phyloP scores from a whole-genome alignment of 2,797 vertebrate genomes.

The Danionella dracula region DNA sequence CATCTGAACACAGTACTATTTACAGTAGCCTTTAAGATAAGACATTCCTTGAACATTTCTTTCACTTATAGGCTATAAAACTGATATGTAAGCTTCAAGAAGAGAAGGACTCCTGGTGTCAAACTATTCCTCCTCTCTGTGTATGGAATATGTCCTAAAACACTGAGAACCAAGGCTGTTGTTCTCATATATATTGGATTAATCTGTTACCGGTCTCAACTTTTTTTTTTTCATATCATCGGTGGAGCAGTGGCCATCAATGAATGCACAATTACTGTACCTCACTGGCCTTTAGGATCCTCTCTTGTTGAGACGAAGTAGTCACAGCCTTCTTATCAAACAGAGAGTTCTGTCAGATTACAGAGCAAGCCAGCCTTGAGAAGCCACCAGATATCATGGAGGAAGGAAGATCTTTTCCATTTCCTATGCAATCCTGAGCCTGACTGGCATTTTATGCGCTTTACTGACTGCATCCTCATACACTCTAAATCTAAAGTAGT shows the following conservation, averaged over 20 bases:
- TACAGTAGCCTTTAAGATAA: conserved; percentile 5
- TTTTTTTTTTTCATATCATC: conserved; percentile 37
- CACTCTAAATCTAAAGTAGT: too few species aligned
- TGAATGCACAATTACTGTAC: not conserved
- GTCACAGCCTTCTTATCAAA: conserved; percentile 36
- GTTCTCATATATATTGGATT: conserved; percentile 22
- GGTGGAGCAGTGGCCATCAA: not conserved
- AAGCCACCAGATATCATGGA: conserved; percentile 35
- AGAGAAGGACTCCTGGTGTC: not conserved
- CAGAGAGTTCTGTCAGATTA: conserved; percentile 37
- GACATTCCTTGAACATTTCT: not conserved
- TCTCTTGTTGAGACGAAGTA: conserved; percentile 24
- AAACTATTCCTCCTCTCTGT: not conserved
- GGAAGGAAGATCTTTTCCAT: conserved; percentile 25
- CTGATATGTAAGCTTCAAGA: conserved; percentile 7
- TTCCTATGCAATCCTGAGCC: conserved; percentile 27
- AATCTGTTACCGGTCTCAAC: conserved; percentile 13
- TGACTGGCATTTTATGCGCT: conserved; percentile 19
- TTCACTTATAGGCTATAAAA: not conserved
- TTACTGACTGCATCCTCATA: not conserved
- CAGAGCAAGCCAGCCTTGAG: conserved; percentile 23
- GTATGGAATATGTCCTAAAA: not conserved
- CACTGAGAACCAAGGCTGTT: conserved; percentile 9
- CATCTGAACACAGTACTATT: not conserved
- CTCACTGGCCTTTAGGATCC: conserved; percentile 28